Conservation (phyloP, 2,888 invertebrate species). For the Schrankia costaestrigalis region DNA sequence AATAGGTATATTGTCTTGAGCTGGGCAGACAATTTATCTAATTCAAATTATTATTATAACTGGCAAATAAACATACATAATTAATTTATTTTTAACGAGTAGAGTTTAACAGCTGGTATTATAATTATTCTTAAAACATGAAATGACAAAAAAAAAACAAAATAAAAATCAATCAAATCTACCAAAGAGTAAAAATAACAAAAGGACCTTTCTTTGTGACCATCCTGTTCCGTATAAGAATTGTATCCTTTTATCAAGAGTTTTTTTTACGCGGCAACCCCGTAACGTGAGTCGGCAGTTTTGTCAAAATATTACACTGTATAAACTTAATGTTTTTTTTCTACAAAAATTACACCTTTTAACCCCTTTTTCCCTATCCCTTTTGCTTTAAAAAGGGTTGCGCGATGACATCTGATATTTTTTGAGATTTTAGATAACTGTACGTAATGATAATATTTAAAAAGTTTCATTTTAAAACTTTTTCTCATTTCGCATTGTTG, state of each 20-base stretch:
- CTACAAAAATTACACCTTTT: constrained; percentile 54
- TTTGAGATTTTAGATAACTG: constrained; percentile 59
- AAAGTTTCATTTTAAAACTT: constrained; percentile 17
- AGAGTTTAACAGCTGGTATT: too few species aligned
- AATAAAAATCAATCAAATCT: constrained; percentile 12
- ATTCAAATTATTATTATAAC: too few species aligned
- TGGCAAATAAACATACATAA: too few species aligned
- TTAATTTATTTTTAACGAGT: too few species aligned
- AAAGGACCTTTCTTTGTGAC: constrained; percentile 15
- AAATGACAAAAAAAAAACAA: not conserved
- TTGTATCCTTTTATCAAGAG: constrained; percentile 30
- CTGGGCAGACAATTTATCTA: too few species aligned
- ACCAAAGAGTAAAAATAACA: constrained; percentile 12
- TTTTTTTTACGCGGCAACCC: constrained; percentile 25
- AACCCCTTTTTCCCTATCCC: constrained; percentile 14
- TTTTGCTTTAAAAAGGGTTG: constrained; percentile 46
- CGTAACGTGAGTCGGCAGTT: constrained; percentile 69
- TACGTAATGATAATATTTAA: constrained; percentile 46
- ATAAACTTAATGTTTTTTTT: constrained; percentile 55
- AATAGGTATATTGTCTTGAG: too few species aligned
- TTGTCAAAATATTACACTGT: constrained; percentile 77
- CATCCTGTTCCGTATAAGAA: constrained; percentile 33
- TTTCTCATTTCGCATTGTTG: constrained; percentile 21
- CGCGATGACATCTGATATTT: constrained; percentile 57
- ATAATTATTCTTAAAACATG: too few species aligned